Evolutionary conservation across 2,113 vertebrate genomes (phyloP), one percentile per base, ranked within the genome.

Genomic region (Perca fluviatilis): DNA sequence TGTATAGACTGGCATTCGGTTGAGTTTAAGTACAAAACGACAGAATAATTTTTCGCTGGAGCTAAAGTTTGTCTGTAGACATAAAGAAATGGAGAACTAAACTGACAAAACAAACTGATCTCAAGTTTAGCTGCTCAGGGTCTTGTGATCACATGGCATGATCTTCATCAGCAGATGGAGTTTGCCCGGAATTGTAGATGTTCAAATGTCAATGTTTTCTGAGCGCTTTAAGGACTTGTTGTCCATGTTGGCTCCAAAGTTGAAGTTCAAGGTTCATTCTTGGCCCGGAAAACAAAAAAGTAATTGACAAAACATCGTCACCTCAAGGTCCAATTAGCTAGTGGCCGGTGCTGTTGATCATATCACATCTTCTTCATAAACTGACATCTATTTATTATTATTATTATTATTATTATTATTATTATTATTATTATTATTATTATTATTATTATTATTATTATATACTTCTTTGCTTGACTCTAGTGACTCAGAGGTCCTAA

Each of bases 1-100:
- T 79, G 57, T 61, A 36, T 67, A 79, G 57, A 83, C 69, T 76
- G 74, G 73, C 78, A 84, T 74, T 70, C 43, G 13, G 65, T 80
- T 49, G 36, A 78, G 70, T 77, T 77, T 51, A 53, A 68, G 65
- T 21, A 68, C n/a, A 79, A 73, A 71, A 40, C 0, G 1, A n/a
- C 56, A 21, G 46, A 67, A 65, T 60, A 74, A 9, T 33, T 82
- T 47, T 60, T n/a, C 6, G n/a, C 54, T 80, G 71, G 36, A 80
- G n/a, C 2, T 51, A 21, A 56, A 46, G 25, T 60, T 84, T 72
- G 49, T 46, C 66, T 6, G 33, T 33, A 33, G 33, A 46, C 36
- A 73, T 58, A 18, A 75, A 63, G 30, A 68, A 71, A 43, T n/a
- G 0, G 14, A 65, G 51, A 33, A 50, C 21, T 16, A 54, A 30